A percentile compares a stretch with the other conserved stretches of the same genome.
These are phyloP conservation scores for Phrynosoma blainvillii DNA, from an alignment of 2,113 vertebrate species.

Conservation along the genomic window DNA sequence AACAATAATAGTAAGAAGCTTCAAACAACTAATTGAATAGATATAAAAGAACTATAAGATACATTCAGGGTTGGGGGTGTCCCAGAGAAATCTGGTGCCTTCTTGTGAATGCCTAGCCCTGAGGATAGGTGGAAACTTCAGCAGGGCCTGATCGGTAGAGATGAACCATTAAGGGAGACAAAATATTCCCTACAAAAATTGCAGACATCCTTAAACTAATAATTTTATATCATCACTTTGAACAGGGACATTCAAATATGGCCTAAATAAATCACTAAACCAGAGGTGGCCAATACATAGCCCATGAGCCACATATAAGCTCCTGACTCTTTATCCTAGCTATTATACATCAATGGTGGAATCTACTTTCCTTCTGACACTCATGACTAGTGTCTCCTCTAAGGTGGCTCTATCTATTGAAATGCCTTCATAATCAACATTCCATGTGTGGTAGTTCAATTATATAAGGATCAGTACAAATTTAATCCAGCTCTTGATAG, in stretches of 20 bases:
- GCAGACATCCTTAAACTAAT: background rate
- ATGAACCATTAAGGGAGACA: background rate
- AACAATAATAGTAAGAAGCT: background rate
- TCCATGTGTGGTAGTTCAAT: background rate
- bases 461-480: slow-evolving; percentile 34
- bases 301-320: too few species aligned
- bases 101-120: too few species aligned
- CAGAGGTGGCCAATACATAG: too few species aligned
- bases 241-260: background rate
- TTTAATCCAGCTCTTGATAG: slow-evolving; percentile 50
- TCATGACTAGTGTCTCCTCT: background rate
- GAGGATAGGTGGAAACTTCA: too few species aligned
- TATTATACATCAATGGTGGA: too few species aligned
- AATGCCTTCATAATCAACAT: slow-evolving; percentile 28
- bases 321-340: too few species aligned
- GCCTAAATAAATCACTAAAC: background rate
- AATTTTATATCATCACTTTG: background rate
- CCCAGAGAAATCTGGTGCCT: too few species aligned
- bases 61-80: too few species aligned
- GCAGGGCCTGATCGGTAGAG: background rate
- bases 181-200: background rate
- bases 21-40: too few species aligned
- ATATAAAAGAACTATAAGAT: too few species aligned
- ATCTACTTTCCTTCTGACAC: background rate
- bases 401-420: slow-evolving; percentile 7